phyloP scores from a whole-genome alignment of 2,888 invertebrate species.

The Odontocolon sp. region DNA sequence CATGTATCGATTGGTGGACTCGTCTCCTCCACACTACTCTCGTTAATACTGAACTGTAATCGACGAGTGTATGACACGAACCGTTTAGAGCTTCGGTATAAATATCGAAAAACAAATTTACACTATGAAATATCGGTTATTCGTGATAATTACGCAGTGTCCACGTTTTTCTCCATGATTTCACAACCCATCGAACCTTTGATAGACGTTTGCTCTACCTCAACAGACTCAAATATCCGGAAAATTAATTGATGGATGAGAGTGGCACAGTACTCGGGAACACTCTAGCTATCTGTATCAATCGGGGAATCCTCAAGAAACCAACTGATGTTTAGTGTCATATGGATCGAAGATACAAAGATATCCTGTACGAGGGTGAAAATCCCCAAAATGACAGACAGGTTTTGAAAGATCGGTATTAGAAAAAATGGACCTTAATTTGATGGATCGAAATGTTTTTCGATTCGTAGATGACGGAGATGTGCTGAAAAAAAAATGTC shows the following conservation, averaged over 20 bases:
- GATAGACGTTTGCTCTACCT: constrained; percentile 25
- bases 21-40: constrained; percentile 19
- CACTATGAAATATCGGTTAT: not conserved
- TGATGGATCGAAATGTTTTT: constrained; percentile 59
- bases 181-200: not conserved
- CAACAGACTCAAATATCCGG: constrained; percentile 37
- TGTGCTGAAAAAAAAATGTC: not conserved
- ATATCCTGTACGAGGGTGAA: constrained; percentile 33
- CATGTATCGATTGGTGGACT: constrained; percentile 29
- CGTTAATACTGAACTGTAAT: not conserved
- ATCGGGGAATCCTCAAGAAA: constrained; percentile 28
- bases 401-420: constrained; percentile 13
- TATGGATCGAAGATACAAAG: constrained; percentile 38
- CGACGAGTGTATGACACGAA: not conserved
- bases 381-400: constrained; percentile 29
- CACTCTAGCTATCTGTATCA: constrained; percentile 47
- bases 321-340: constrained; percentile 31
- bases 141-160: not conserved
- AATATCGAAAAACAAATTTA: not conserved
- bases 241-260: constrained; percentile 59
- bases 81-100: not conserved
- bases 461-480: constrained; percentile 24
- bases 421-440: constrained; percentile 35
- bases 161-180: not conserved
- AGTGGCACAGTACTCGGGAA: constrained; percentile 34